Base-by-base conservation (phyloP, 1,140 invertebrate genomes). In the Drosophila nigromelanica region DNA sequence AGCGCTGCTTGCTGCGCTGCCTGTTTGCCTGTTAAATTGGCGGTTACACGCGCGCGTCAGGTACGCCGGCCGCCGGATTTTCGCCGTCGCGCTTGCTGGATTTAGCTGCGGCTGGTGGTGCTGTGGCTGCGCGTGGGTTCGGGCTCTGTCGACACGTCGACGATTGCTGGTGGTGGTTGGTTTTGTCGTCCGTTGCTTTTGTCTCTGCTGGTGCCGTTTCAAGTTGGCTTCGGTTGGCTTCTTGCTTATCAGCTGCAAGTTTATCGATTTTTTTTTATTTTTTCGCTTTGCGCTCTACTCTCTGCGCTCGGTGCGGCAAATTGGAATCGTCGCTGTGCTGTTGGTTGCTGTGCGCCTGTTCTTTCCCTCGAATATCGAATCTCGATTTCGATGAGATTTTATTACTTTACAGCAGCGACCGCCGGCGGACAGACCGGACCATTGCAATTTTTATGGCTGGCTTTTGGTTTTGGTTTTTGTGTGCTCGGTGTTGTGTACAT, bases 331-430 rank as follows among this genome's bases (percentile, higher is more conserved):
- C 64, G 58, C 54, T 78, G 45, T 43, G n/a, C 52, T 73, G 45
- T n/a, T 61, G 63, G 33, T 77, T 78, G 73, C 80, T 91, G 90
- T 73, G 90, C 90, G 81, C 90, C 89, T 91, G 82, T 80, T 91
- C 80, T 91, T 91, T 91, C 90, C 89, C 89, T 91, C 90, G 89
- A 91, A 91, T 91, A 91, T 91, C 90, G 90, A 91, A 91, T 91
- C 90, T 91, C 90, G 89, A 90, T 91, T 91, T 91, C 90, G 86
- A 90, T 90, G 89, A 91, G 89, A 81, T 91, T 91, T 89, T 81
- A 74, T 87, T 89, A 89, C 79, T 76, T 62, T 52, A 21, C 37
- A 52, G 14, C 12, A 45, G 11, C 35, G 24, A 14, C 52, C 14
- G 15, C 35, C 37, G 8, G 12, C 67, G 58, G 54, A 60, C 61